Evolutionary conservation across 2,888 invertebrate species (phyloP).

Genomic region (Aphodius granarius): DNA sequence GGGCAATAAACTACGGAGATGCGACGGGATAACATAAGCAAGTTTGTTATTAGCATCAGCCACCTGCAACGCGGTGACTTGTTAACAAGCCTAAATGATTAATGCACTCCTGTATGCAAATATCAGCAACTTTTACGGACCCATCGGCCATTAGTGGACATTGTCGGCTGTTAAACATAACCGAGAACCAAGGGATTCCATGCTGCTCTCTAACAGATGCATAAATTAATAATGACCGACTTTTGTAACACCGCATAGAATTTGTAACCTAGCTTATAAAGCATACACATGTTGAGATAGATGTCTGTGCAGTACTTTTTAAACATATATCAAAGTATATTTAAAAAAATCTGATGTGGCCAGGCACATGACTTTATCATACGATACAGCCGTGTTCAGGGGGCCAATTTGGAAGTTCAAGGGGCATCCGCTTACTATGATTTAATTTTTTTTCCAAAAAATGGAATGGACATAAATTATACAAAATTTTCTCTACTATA

Average conservation of each 20-base stretch:
- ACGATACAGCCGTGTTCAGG: too few relatives aligned
- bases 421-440: too few relatives aligned
- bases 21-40: slow-evolving; percentile 30
- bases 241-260: background rate
- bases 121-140: slow-evolving; percentile 31
- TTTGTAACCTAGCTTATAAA: background rate
- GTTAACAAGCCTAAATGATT: slow-evolving; percentile 40
- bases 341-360: too few relatives aligned
- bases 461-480: too few relatives aligned
- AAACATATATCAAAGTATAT: too few relatives aligned
- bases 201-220: background rate
- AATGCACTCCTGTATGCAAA: slow-evolving; percentile 41
- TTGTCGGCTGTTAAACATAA: slow-evolving; percentile 6
- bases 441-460: too few relatives aligned
- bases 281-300: too few relatives aligned
- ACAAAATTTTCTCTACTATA: too few relatives aligned
- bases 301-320: too few relatives aligned
- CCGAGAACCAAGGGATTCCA: slow-evolving; percentile 5
- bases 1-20: slow-evolving; percentile 28
- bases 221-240: slow-evolving; percentile 11
- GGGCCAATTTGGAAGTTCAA: too few relatives aligned
- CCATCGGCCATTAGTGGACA: slow-evolving; percentile 27
- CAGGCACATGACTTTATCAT: too few relatives aligned
- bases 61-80: slow-evolving; percentile 38
- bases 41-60: slow-evolving; percentile 34